A percentile compares a stretch with the other conserved stretches of the same genome.
These are phyloP conservation scores for Dioctria rufipes DNA, from an alignment of 2,888 invertebrate genomes.

Conservation along the genomic window DNA sequence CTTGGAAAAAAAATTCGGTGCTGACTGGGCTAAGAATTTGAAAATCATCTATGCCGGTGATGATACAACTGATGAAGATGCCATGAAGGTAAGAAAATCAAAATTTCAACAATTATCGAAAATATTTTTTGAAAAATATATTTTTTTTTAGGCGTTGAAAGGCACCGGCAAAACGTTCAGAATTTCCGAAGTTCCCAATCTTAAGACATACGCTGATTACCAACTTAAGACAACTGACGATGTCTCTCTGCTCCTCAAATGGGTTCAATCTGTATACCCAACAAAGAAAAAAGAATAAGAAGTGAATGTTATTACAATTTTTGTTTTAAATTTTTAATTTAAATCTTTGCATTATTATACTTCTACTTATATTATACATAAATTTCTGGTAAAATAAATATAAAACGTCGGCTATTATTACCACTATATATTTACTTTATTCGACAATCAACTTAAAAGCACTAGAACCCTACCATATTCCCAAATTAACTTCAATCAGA, in stretches of 20 bases:
- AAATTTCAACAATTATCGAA: neutral
- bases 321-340: neutral
- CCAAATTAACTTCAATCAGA: too few species aligned
- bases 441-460: neutral
- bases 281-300: conserved; percentile 66
- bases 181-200: conserved; percentile 80
- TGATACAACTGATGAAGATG: conserved; percentile 91
- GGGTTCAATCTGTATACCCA: conserved; percentile 73
- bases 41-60: conserved; percentile 90
- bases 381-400: conserved; percentile 40
- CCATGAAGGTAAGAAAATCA: conserved; percentile 79
- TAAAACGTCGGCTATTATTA: neutral
- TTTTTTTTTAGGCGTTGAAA: conserved; percentile 27
- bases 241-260: conserved; percentile 81
- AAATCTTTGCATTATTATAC: conserved; percentile 24
- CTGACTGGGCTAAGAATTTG: conserved; percentile 84
- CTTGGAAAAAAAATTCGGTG: conserved; percentile 81
- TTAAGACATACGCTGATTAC: conserved; percentile 81
- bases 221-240: conserved; percentile 83
- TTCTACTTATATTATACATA: conserved; percentile 38
- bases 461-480: too few species aligned
- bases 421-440: neutral
- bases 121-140: conserved; percentile 1
- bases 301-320: neutral
- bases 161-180: conserved; percentile 83